These are phyloP conservation scores for Cephonodes hylas DNA, from an alignment of 2,888 invertebrate species.

Conservation along the genomic window DNA sequence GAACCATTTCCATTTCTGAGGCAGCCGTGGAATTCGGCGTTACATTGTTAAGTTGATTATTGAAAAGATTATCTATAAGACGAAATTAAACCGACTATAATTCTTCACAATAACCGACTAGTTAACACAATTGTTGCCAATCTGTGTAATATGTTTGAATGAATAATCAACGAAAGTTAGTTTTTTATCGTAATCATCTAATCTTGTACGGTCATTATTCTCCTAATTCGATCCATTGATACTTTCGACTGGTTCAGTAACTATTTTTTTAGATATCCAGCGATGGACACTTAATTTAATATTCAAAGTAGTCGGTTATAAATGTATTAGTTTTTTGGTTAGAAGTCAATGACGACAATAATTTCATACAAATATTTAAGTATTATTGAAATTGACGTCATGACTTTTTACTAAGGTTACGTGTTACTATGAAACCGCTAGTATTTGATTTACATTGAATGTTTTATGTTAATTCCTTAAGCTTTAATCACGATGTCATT, in stretches of 20 bases:
- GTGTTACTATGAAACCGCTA: too few relatives aligned
- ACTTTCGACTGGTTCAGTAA: neutral
- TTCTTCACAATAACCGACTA: slow-evolving; percentile 1
- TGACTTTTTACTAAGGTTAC: too few relatives aligned
- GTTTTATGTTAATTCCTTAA: too few relatives aligned
- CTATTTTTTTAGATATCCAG: neutral
- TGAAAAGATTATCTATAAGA: slow-evolving; percentile 3
- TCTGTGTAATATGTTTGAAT: slow-evolving; percentile 11
- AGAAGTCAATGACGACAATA: too few relatives aligned
- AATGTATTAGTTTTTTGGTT: too few relatives aligned
- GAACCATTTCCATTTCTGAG: neutral
- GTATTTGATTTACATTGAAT: too few relatives aligned
- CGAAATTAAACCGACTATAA: slow-evolving; percentile 8
- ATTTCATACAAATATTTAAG: too few relatives aligned
- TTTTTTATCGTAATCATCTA: neutral
- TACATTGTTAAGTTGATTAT: slow-evolving; percentile 12
- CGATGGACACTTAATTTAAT: too few relatives aligned
- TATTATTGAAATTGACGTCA: too few relatives aligned
- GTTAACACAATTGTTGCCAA: slow-evolving; percentile 14
- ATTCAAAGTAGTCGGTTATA: too few relatives aligned
- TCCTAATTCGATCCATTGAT: slow-evolving; percentile 12
- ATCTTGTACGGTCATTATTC: slow-evolving; percentile 6
- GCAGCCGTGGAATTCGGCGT: slow-evolving; percentile 7
- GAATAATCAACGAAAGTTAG: slow-evolving; percentile 9
- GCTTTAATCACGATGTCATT: too few relatives aligned